These are phyloP conservation scores for Myotis lucifugus DNA, from an alignment of 2,113 vertebrate species.

Conservation along the genomic window DNA sequence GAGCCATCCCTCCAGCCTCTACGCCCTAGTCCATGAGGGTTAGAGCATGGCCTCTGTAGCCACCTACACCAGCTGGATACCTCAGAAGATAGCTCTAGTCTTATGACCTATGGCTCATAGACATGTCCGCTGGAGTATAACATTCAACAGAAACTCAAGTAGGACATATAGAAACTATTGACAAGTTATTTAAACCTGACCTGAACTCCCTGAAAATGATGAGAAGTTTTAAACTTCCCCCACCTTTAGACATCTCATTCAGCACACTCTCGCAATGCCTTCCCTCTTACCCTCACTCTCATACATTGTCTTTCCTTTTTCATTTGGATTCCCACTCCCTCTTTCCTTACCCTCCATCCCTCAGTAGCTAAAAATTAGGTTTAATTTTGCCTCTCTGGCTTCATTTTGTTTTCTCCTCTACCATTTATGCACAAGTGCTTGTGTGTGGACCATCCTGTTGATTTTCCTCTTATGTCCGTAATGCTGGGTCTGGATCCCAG, in stretches of 20 bases:
- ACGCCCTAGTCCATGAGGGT: too few relatives aligned
- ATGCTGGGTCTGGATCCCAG: not conserved
- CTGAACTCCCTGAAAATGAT: not conserved
- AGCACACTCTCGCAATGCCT: not conserved
- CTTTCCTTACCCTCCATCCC: not conserved
- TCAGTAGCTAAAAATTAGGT: not conserved
- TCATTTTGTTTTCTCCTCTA: not conserved
- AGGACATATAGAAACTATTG: not conserved
- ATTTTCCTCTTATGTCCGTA: not conserved
- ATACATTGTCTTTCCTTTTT: not conserved
- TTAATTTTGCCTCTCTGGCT: not conserved
- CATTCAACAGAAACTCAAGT: not conserved
- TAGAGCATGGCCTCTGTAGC: not conserved
- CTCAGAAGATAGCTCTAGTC: not conserved
- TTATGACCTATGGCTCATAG: not conserved
- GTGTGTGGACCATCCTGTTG: not conserved
- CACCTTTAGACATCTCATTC: not conserved
- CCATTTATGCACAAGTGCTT: not conserved
- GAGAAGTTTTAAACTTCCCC: not conserved
- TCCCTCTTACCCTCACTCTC: not conserved
- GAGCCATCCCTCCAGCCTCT: rapidly evolving
- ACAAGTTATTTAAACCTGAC: not conserved
- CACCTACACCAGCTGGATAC: too few relatives aligned
- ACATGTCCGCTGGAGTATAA: not conserved
- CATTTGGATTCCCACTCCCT: rapidly evolving